These are phyloP conservation scores for Montipora efflorescens DNA, from an alignment of 64 coral and sea anemone species.

Conservation along the genomic window DNA sequence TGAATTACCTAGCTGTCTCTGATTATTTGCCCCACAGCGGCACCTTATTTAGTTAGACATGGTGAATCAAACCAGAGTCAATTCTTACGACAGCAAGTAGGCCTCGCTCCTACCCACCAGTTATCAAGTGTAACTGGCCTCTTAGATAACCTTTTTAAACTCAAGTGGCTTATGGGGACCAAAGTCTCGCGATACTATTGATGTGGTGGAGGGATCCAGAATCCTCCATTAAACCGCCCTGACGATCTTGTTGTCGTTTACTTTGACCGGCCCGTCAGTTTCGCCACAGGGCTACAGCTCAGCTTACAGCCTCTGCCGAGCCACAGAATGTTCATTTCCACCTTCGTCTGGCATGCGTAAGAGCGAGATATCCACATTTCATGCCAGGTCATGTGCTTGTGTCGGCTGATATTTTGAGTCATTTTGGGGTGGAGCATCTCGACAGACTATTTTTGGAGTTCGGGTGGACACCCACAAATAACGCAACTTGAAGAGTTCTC, in stretches of 20 bases:
- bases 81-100: no score
- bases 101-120: background rate
- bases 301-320: background rate
- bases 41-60: no score
- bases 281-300: background rate
- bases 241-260: no score
- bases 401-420: conserved; percentile 3
- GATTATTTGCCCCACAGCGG: no score
- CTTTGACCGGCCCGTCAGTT: background rate
- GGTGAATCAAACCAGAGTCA: no score
- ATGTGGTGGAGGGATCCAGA: no score
- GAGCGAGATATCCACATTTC: conserved; percentile 11
- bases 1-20: no score
- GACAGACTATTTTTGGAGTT: conserved; percentile 36
- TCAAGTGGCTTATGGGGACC: no score
- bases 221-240: no score
- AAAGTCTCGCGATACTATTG: no score
- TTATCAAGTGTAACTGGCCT: background rate
- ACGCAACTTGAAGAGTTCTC: no score
- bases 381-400: background rate
- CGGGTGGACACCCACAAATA: background rate
- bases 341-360: conserved; percentile 1
- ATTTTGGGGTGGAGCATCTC: conserved; percentile 25
- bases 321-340: conserved; percentile 41
- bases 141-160: no score